These are phyloP conservation scores for Battus philenor DNA, from an alignment of 1,140 invertebrate genomes.

Conservation along the genomic window DNA sequence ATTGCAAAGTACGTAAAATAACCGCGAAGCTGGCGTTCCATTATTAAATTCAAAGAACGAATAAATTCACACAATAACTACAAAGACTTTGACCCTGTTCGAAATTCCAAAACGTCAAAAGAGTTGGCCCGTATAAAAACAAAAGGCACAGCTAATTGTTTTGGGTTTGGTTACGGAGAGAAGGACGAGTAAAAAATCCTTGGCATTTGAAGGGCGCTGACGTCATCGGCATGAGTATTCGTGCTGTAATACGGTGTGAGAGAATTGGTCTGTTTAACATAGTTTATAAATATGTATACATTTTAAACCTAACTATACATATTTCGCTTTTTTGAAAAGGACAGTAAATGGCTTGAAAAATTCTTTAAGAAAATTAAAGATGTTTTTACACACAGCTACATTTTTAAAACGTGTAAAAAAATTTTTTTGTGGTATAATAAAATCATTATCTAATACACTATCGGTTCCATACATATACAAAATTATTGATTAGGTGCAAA, in stretches of 20 bases:
- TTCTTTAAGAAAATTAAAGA: no score
- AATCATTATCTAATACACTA: no score
- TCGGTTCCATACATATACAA: no score
- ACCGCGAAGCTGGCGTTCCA: constrained; percentile 15
- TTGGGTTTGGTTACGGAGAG: constrained; percentile 39
- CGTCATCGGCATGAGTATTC: constrained; percentile 47
- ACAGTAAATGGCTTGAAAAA: no score
- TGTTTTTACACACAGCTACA: no score
- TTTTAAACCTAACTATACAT: no score
- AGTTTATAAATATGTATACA: no score
- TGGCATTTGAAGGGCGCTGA: constrained; percentile 60
- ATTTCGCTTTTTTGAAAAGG: no score
- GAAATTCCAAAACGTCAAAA: constrained; percentile 28
- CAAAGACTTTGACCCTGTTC: constrained; percentile 21
- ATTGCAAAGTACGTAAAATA: no score
- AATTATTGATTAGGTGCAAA: no score
- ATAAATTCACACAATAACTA: constrained; percentile 22
- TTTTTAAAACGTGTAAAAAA: no score
- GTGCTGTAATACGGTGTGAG: constrained; percentile 21
- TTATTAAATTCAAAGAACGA: constrained; percentile 14
- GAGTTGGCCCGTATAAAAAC: constrained; percentile 40
- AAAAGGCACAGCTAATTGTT: constrained; percentile 45
- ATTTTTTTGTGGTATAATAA: no score
- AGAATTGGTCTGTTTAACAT: constrained; percentile 28
- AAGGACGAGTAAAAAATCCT: constrained; percentile 36